Evolutionary conservation across 1,140 invertebrate genomes (phyloP).

Genomic region (Ostrea denselamellosa): DNA sequence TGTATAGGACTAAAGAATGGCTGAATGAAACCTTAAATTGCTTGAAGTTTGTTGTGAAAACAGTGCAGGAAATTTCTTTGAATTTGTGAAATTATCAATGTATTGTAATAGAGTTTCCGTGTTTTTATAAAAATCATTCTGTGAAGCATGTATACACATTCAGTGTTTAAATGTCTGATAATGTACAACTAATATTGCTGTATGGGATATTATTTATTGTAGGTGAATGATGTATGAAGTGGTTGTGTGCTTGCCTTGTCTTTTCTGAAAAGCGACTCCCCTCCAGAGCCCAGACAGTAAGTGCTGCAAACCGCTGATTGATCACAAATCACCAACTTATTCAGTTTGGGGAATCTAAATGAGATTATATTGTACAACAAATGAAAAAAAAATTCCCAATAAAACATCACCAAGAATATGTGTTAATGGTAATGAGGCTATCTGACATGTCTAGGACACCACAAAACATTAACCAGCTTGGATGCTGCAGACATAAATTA

Average conservation of each 20-base stretch:
- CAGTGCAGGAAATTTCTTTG: too few species aligned
- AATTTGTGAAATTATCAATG: too few species aligned
- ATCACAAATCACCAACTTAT: constrained; percentile 18
- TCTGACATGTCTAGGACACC: neutral
- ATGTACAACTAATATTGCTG: neutral
- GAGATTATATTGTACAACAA: constrained; percentile 36
- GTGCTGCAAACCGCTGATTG: constrained; percentile 14
- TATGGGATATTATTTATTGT: neutral
- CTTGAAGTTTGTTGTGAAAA: too few species aligned
- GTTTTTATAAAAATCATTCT: too few species aligned
- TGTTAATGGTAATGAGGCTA: constrained; percentile 24
- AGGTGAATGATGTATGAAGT: neutral
- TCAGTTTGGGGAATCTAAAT: constrained; percentile 14
- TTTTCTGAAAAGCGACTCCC: neutral
- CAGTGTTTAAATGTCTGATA: neutral
- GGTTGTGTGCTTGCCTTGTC: neutral
- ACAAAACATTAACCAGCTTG: neutral
- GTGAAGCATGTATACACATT: too few species aligned
- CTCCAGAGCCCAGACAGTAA: neutral
- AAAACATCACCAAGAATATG: constrained; percentile 21
- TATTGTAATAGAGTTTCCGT: too few species aligned
- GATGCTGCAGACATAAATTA: neutral
- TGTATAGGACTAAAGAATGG: too few species aligned
- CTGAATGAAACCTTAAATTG: too few species aligned
- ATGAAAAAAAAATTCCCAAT: constrained; percentile 6